Conservation (phyloP, 2,797 vertebrate species). For the Acrossocheilus fasciatus region DNA sequence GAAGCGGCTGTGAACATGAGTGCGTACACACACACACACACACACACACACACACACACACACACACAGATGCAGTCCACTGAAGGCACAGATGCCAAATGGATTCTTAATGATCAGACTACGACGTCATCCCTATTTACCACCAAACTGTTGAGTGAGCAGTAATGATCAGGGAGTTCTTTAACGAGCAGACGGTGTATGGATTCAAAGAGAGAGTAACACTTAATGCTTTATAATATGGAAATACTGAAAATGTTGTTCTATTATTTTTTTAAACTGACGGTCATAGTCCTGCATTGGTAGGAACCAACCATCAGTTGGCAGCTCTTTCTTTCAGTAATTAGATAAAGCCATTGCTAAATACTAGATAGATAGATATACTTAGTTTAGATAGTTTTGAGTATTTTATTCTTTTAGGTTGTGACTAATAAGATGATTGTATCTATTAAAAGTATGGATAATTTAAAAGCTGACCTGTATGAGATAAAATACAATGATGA, state of each 20-base stretch:
- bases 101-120: slow-evolving; percentile 36
- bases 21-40: not conserved
- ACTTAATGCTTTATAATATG: not conserved
- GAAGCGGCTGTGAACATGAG: slow-evolving; percentile 67
- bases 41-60: slow-evolving; percentile 33
- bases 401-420: not conserved
- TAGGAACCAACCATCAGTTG: not conserved
- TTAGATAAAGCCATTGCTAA: not conserved
- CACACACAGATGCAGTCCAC: slow-evolving; percentile 45
- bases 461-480: not conserved
- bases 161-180: slow-evolving; percentile 19
- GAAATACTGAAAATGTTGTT: not conserved
- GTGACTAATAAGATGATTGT: not conserved
- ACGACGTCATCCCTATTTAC: slow-evolving; percentile 43
- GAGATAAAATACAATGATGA: not conserved
- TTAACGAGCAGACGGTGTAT: slow-evolving; percentile 8
- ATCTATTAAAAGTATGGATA: not conserved
- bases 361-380: too few species aligned
- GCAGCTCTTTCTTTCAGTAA: not conserved
- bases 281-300: not conserved
- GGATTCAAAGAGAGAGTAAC: slow-evolving; percentile 2
- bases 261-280: not conserved
- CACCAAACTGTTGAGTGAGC: slow-evolving; percentile 21
- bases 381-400: too few species aligned
- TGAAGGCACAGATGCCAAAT: slow-evolving; percentile 57